Base-by-base conservation (phyloP, 2,888 invertebrate genomes). In the Campoletis raptor region DNA sequence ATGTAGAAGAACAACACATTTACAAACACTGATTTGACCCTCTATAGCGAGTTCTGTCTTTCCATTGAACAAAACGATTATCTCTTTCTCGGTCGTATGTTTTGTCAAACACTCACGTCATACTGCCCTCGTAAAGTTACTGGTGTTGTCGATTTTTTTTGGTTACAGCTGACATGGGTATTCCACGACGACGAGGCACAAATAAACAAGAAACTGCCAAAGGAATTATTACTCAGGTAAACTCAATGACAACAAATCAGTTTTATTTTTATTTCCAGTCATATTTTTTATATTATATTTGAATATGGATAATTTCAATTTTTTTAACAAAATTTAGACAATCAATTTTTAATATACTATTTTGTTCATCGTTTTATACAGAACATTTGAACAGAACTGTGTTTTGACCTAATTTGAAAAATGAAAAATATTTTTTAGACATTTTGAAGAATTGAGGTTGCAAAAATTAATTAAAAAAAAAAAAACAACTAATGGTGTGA, bases 121-220 rank as follows among this genome's bases (percentile, higher is more conserved):
- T 64, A 74, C 24, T 64, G n/a, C 54, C 66, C 73, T 81, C 81
- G 83, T 85, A 57, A 61, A 77, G 83, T 87, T 64, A 85, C 77
- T 81, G 77, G 83, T 87, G 40, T 85, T 88, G 54, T 87, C 83
- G 57, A 57, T 86, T 72, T 86, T 81, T 83, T 78, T 88, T 90
- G 89, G 85, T 96, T 95, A 42, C 95, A 97, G 97, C 96, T 97
- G 94, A 95, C 96, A 92, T 96, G 97, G 93, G 96, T 96, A 89
- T 96, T 97, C 94, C 95, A 96, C 87, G 97, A 97, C 89, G 98
- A 98, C 94, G 98, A 98, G 92, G 97, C 97, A 89, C 96, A 97
- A 92, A 98, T 99, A 92, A 99, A 99, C 95, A 97, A 97, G 93
- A 99, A 98, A 95, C 96, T 99, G 94, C 99, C 99, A 80, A 99